Conservation (phyloP, 2,888 invertebrate species). For the Conus canariensis region DNA sequence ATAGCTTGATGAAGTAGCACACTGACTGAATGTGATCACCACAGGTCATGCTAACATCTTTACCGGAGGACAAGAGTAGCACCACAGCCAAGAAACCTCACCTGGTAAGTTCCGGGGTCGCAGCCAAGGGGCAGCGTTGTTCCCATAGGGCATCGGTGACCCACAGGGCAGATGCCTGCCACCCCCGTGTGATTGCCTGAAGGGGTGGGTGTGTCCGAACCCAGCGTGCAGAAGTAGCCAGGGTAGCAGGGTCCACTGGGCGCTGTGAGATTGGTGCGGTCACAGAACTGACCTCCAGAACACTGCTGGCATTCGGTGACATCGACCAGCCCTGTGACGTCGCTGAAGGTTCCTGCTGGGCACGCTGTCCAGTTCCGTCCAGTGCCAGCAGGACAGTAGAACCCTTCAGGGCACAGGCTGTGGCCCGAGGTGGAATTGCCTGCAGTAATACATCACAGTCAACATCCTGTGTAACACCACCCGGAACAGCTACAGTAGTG, state of each 20-base stretch:
- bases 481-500: no score
- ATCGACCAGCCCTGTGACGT: constrained; percentile 67
- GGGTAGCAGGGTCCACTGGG: constrained; percentile 69
- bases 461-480: no score
- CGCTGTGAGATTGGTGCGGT: constrained; percentile 71
- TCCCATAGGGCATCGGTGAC: constrained; percentile 70
- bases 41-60: no score
- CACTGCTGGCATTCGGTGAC: constrained; percentile 66
- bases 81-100: constrained; percentile 36
- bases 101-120: constrained; percentile 75
- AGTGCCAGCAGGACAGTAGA: constrained; percentile 74
- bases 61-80: no score
- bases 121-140: constrained; percentile 70
- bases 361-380: constrained; percentile 74
- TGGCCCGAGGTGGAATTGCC: constrained; percentile 72
- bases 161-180: constrained; percentile 75
- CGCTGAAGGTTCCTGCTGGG: constrained; percentile 74
- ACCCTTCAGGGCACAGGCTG: constrained; percentile 73
- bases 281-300: constrained; percentile 70
- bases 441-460: constrained; percentile 44
- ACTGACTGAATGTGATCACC: no score
- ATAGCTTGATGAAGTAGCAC: no score
- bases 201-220: constrained; percentile 72
- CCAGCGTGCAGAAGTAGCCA: constrained; percentile 74
- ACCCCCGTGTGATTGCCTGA: constrained; percentile 72